Evolutionary conservation across 2,797 vertebrate species (phyloP), one percentile per base, ranked within the genome.

Genomic region (Hirundo rustica): DNA sequence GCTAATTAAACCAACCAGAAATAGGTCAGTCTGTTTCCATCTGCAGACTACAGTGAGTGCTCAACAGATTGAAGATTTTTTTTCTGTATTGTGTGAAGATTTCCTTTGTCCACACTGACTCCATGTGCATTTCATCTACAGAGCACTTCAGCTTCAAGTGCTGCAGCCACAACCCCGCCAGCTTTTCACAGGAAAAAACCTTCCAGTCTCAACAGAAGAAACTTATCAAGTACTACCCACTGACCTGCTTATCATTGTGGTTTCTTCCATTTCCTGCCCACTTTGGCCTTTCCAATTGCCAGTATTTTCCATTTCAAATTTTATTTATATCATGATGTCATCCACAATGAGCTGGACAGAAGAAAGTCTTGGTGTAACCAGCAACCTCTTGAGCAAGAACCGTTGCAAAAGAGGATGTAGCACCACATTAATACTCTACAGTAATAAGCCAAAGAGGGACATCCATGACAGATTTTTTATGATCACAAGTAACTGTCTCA

Each of bases 1-100:
- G 48, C 67, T 93, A 90, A 85, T 92, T 94, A 96, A 92, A 92
- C 51, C 5, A 2, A 55, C 55, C 67, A 90, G 83, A 93, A 95
- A 90, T 84, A 89, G 70, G 89, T 90, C 88, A 51, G 45, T 21
- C 83, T 84, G 6, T 82, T 94, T 91, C 80, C 60, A 81, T 78
- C 66, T 1, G 0, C 42, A 73, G 67, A 45, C 71, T 70, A 8
- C 19, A 70, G 54, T 10, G 48, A 70, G 50, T 55, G 73, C 36
- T 72, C 3, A 4, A 48, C 38, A 30, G 60, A 77, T 55, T 3
- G 26, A 53, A 60, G 76, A 44, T 2, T 2, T 78, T n/a, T 75
- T 44, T 50, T 60, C 29, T 45, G 23, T 40, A 61, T 16, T 1
- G 5, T 18, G 8, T 27, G 44, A 73, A 83, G 40, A 32, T 51